These are phyloP conservation scores for Cydia fagiglandana DNA, from an alignment of 1,140 invertebrate species.

Conservation along the genomic window DNA sequence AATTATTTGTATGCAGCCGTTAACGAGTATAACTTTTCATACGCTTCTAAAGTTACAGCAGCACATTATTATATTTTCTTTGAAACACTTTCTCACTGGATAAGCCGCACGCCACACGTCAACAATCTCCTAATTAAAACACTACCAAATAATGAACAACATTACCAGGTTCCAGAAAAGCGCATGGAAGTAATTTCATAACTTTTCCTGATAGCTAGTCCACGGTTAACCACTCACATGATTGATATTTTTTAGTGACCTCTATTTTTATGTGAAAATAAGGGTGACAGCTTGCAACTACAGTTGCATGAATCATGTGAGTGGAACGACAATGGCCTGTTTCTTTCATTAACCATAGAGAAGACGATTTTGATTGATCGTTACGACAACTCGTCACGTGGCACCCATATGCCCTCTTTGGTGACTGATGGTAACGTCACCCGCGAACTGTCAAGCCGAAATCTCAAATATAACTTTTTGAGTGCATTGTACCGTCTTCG, in stretches of 20 bases:
- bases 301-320: too few species aligned
- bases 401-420: too few species aligned
- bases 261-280: too few species aligned
- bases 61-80: constrained; percentile 16
- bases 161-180: too few species aligned
- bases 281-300: too few species aligned
- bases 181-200: neutral
- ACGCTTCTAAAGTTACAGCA: constrained; percentile 18
- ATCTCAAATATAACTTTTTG: too few species aligned
- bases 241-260: too few species aligned
- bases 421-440: too few species aligned
- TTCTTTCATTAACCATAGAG: neutral
- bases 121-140: neutral
- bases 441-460: too few species aligned
- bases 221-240: too few species aligned
- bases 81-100: constrained; percentile 4
- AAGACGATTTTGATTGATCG: neutral
- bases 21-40: constrained; percentile 31
- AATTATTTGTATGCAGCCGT: constrained; percentile 1
- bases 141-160: neutral
- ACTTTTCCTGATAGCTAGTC: neutral
- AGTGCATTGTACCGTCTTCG: too few species aligned
- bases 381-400: neutral
- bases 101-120: constrained; percentile 12
- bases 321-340: neutral